Evolutionary conservation across 2,888 invertebrate species (phyloP), one percentile per base, ranked within the genome.

Genomic region (Chymomyza procnemis): DNA sequence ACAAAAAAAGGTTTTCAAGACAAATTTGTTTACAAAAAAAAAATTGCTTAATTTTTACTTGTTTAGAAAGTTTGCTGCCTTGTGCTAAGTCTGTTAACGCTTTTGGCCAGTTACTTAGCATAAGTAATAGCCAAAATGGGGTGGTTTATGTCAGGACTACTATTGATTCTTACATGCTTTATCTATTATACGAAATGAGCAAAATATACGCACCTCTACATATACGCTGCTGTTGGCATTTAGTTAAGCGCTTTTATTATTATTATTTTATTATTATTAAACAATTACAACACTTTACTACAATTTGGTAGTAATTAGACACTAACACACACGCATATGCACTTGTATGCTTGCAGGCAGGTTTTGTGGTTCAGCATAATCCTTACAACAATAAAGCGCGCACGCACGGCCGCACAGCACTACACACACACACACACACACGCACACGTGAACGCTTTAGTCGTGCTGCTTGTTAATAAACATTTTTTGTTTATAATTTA

Each of bases 81-180:
- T 68, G 68, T 61, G 69, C 69, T 63, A 57, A 76, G 74, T 74
- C 76, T 74, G 76, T 69, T 69, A n/a, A n/a, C n/a, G n/a, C n/a
- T 71, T 71, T 54, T 9, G 50, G 19, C 50, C 1, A 9, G 50
- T 8, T 41, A 41, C 9, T 50, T 3, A 18, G 50, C 19, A 19
- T 8, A 14, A n/a, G 50, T 50, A 50, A 50, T 6, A 14, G 54
- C 22, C 9, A 14, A 16, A n/a, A 14, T 18, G 54, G 18, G 19
- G 54, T 54, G 18, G 54, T 12, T 21, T 18, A 4, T 54, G 19
- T 6, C 54, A 59, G 59, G 65, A 71, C 66, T 69, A 71, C 66
- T 69, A 76, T 76, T 76, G 75, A 76, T 76, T 76, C 61, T 64
- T 75, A 21, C 59, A 50, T 21, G 54, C 2, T 21, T 21, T 21